Percentiles rank a stretch among this genome's conserved stretches.
phyloP scores from a whole-genome alignment of 2,113 vertebrate species.

The Scortum barcoo region DNA sequence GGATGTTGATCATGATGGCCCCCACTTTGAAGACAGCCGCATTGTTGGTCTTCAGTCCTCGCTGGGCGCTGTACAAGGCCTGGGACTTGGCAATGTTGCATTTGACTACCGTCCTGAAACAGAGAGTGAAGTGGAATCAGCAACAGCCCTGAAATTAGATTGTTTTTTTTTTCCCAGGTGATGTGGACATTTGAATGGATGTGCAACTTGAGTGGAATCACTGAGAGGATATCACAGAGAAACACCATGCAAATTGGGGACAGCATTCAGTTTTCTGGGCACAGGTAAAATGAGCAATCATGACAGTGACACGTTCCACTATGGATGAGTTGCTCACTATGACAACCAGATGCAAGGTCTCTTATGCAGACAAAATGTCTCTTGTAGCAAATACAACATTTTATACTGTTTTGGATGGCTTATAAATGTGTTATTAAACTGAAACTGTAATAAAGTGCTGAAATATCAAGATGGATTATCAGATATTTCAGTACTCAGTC shows the following conservation, averaged over 20 bases:
- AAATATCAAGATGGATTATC: not conserved
- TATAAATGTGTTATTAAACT: not conserved
- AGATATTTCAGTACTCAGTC: conserved; percentile 15
- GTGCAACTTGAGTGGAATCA: conserved; percentile 9
- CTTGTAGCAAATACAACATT: conserved; percentile 2
- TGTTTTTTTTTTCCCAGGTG: not conserved
- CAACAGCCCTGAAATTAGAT: fast-evolving
- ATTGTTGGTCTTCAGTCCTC: conserved; percentile 95
- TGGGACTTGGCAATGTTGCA: conserved; percentile 99
- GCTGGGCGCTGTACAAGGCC: conserved; percentile 96
- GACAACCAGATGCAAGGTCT: not conserved
- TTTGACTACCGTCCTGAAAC: conserved; percentile 97
- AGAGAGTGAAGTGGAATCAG: conserved; percentile 2
- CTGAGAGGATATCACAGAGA: conserved; percentile 30
- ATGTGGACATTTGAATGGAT: conserved; percentile 8
- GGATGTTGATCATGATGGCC: conserved; percentile 98
- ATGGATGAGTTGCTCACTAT: conserved; percentile 21
- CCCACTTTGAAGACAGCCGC: conserved; percentile 97
- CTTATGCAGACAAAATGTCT: not conserved
- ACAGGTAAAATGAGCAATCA: conserved; percentile 1
- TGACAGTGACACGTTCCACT: conserved; percentile 26
- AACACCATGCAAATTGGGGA: conserved; percentile 62
- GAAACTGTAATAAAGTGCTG: not conserved
- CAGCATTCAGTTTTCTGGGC: conserved; percentile 6
- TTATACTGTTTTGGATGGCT: not conserved